Conservation (phyloP, 2,113 vertebrate species). For the Paraplagusia blochii region DNA sequence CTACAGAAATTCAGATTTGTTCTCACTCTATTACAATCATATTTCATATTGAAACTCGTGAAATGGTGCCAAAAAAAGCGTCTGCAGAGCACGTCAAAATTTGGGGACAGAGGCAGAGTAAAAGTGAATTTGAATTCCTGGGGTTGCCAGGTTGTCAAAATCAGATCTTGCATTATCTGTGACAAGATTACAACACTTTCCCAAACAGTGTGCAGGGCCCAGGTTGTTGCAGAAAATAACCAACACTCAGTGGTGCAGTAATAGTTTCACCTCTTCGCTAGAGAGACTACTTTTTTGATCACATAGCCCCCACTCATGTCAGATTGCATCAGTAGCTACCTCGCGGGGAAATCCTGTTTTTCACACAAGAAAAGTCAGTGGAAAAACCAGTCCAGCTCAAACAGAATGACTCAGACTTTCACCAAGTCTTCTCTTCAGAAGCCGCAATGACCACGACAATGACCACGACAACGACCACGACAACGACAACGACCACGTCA, state of each 20-base stretch:
- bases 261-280: slow-evolving; percentile 63
- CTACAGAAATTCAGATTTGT: no score
- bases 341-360: slow-evolving; percentile 52
- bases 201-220: slow-evolving; percentile 35
- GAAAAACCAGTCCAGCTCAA: slow-evolving; percentile 43
- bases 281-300: slow-evolving; percentile 54
- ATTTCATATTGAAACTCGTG: no score
- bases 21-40: no score
- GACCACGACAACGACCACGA: no score
- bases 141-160: no score
- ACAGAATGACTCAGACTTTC: slow-evolving; percentile 50
- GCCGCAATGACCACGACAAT: slow-evolving; percentile 43
- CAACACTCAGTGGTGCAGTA: slow-evolving; percentile 49
- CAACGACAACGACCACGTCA: slow-evolving; percentile 49
- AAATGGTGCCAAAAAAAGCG: no score
- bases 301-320: slow-evolving; percentile 55
- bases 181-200: slow-evolving; percentile 14
- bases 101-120: no score
- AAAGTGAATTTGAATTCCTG: no score
- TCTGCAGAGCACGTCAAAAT: no score
- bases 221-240: slow-evolving; percentile 62
- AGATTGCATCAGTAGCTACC: slow-evolving; percentile 54
- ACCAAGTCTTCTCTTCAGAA: slow-evolving; percentile 36
- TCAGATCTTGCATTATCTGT: no score
- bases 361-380: slow-evolving; percentile 23